Evolutionary conservation across 2,113 vertebrate species (phyloP).

Genomic region (Sterrhoptilus dennistouni): DNA sequence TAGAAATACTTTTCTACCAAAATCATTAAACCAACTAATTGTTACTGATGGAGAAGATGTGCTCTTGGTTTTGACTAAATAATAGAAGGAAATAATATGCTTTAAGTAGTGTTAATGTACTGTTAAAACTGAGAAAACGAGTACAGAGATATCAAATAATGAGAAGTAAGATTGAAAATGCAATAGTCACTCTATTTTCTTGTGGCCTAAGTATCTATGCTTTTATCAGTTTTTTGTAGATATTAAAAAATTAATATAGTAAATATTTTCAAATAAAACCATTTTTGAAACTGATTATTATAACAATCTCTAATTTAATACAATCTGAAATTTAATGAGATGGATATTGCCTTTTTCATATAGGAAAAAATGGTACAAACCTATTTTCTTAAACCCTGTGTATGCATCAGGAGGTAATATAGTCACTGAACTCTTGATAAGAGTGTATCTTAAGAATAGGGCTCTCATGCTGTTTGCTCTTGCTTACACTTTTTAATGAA

Average conservation of each 20-base stretch:
- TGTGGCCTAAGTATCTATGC: neutral
- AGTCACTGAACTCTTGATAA: neutral
- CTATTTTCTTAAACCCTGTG: neutral
- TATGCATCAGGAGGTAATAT: neutral
- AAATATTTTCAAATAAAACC: neutral
- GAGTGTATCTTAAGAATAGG: neutral
- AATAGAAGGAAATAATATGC: neutral
- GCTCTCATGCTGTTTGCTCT: neutral
- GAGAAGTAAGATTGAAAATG: neutral
- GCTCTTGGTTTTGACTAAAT: neutral
- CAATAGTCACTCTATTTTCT: neutral
- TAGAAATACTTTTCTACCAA: neutral
- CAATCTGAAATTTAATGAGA: neutral
- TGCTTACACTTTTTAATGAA: neutral
- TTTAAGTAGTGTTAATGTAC: neutral
- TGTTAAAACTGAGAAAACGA: neutral
- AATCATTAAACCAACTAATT: neutral
- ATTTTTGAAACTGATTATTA: neutral
- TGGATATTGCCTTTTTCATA: neutral
- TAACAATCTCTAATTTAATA: neutral
- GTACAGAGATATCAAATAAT: neutral
- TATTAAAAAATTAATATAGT: neutral
- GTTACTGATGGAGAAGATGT: neutral
- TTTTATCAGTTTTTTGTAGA: neutral
- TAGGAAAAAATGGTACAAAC: neutral